Evolutionary conservation across 2,888 invertebrate genomes (phyloP).

Genomic region (Cheilosia grossa): DNA sequence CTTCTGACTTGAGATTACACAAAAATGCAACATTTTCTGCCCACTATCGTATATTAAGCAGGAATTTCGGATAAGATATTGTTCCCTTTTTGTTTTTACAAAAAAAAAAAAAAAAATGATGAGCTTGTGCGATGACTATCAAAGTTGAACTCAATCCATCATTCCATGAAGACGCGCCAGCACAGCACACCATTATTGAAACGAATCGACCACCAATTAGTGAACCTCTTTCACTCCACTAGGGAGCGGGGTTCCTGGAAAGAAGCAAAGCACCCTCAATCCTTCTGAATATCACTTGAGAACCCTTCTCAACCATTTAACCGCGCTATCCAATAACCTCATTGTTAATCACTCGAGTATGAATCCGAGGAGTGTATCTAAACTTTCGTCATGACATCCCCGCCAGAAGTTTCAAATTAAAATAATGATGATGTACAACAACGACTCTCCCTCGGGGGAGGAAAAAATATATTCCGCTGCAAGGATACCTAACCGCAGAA

Average conservation of each 20-base stretch:
- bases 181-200: not conserved
- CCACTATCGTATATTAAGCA: too few relatives aligned
- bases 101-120: not conserved
- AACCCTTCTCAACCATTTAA: not conserved
- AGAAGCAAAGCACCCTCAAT: not conserved
- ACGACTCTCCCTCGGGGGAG: not conserved
- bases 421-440: conserved; percentile 3
- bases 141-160: not conserved
- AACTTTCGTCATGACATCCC: conserved; percentile 3
- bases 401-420: not conserved
- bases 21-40: too few relatives aligned
- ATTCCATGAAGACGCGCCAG: not conserved
- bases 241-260: not conserved
- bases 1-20: too few relatives aligned
- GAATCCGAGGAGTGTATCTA: not conserved
- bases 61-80: too few relatives aligned
- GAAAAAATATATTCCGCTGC: conserved; percentile 13
- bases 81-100: not conserved
- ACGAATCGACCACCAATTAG: conserved; percentile 19
- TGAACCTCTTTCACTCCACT: not conserved
- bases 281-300: not conserved
- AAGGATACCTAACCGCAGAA: not conserved
- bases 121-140: not conserved
- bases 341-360: not conserved
- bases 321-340: not conserved